Percentiles rank a stretch among this genome's conserved stretches.
phyloP scores from a whole-genome alignment of 35 echinoderm and acorn worm species.

The Diadema setosum region DNA sequence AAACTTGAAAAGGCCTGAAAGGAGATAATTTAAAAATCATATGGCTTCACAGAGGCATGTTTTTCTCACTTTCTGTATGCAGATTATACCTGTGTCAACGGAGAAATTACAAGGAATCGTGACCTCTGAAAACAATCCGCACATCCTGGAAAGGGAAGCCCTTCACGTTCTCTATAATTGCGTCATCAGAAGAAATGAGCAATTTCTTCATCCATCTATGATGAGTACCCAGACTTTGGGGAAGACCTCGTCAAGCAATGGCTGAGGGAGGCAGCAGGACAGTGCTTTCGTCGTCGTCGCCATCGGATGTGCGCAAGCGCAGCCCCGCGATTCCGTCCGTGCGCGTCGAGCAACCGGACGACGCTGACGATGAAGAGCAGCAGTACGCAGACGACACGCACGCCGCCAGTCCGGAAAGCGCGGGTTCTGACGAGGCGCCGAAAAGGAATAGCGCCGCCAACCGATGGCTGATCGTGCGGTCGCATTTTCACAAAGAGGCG shows the following conservation, averaged over 20 bases:
- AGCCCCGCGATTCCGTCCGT: background rate
- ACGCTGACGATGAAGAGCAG: background rate
- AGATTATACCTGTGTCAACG: no score
- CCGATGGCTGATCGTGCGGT: background rate
- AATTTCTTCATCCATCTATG: no score
- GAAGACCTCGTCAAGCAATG: background rate
- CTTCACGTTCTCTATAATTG: no score
- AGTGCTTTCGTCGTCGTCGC: background rate
- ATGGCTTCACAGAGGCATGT: no score
- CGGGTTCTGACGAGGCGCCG: background rate
- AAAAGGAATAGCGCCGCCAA: slow-evolving; percentile 15
- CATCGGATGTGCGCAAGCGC: background rate
- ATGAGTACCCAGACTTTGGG: no score
- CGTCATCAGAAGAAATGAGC: no score
- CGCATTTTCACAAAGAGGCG: background rate
- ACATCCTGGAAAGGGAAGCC: no score
- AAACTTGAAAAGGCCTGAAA: no score
- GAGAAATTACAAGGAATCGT: no score
- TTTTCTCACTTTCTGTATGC: no score
- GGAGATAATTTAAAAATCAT: no score
- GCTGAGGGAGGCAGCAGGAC: background rate
- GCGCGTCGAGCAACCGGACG: background rate
- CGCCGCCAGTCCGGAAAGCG: background rate
- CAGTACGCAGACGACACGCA: background rate
- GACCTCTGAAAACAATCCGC: no score